phyloP scores from a whole-genome alignment of 2,113 vertebrate species.

The Cyrtonyx montezumae region DNA sequence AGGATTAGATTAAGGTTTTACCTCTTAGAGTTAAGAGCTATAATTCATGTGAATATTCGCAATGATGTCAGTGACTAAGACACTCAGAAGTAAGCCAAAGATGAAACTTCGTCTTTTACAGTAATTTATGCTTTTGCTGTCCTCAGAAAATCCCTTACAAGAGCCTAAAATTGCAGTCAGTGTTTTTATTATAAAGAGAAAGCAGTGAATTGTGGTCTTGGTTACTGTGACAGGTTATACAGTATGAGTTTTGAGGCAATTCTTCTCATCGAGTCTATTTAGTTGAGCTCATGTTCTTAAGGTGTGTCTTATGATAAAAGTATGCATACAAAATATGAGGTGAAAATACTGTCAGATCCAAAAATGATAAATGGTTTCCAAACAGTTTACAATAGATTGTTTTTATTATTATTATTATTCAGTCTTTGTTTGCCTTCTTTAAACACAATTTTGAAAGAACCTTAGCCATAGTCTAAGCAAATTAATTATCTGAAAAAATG shows the following conservation, averaged over 20 bases:
- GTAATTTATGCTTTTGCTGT: not conserved
- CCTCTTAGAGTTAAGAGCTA: not conserved
- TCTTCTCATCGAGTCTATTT: not conserved
- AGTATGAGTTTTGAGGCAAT: not conserved
- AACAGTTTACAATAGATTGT: not conserved
- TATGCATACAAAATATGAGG: not conserved
- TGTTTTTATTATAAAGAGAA: not conserved
- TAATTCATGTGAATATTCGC: not conserved
- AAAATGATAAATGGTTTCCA: not conserved
- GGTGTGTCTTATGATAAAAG: not conserved
- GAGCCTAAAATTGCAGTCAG: not conserved
- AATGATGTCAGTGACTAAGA: not conserved
- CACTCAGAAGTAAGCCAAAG: not conserved
- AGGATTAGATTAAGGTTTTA: not conserved
- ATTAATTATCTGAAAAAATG: not conserved
- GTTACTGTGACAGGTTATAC: not conserved
- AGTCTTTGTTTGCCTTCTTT: not conserved
- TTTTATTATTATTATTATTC: not conserved
- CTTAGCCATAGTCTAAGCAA: not conserved
- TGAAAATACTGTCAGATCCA: not conserved
- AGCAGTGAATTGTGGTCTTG: not conserved
- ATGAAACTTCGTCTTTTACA: not conserved
- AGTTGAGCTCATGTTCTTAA: not conserved
- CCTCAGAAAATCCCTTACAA: not conserved
- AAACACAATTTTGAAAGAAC: not conserved